Percentiles rank a stretch among this genome's conserved stretches.
Conservation (phyloP, 2,113 vertebrate species). For the Euleptes europaea region DNA sequence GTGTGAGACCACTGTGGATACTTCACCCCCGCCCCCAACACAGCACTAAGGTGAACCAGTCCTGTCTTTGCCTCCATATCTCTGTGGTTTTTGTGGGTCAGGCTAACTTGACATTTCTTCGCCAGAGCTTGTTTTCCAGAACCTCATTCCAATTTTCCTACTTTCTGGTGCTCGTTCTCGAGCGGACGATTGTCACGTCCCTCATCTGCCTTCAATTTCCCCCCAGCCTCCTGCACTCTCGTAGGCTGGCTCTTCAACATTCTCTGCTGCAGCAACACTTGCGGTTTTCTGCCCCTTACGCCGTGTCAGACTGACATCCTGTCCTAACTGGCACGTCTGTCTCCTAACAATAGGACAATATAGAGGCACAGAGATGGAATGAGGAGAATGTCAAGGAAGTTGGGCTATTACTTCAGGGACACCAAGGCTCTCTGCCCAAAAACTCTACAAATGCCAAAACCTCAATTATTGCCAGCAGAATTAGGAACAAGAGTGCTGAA, state of each 20-base stretch:
- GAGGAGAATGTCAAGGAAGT: neutral
- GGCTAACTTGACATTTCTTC: neutral
- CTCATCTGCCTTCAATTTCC: neutral
- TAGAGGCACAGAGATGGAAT: fast-evolving
- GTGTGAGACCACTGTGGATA: neutral
- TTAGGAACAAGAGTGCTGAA: neutral
- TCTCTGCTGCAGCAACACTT: neutral
- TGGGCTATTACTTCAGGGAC: neutral
- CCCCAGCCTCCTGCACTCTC: neutral
- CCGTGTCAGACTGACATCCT: fast-evolving
- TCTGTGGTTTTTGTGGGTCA: fast-evolving
- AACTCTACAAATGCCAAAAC: neutral
- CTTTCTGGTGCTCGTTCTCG: neutral
- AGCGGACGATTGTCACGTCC: neutral
- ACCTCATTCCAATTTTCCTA: neutral
- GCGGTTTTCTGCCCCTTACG: neutral
- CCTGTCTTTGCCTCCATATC: fast-evolving
- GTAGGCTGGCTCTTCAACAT: neutral
- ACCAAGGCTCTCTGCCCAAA: neutral
- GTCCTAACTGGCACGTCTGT: neutral
- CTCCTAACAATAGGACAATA: fast-evolving
- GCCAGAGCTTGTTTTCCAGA: neutral
- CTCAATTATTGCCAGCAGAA: no score
- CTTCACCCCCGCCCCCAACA: no score
- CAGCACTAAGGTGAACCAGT: neutral